Percentiles rank a stretch among this genome's conserved stretches.
Conservation (phyloP, 2,797 vertebrate species). For the Carapus acus region DNA sequence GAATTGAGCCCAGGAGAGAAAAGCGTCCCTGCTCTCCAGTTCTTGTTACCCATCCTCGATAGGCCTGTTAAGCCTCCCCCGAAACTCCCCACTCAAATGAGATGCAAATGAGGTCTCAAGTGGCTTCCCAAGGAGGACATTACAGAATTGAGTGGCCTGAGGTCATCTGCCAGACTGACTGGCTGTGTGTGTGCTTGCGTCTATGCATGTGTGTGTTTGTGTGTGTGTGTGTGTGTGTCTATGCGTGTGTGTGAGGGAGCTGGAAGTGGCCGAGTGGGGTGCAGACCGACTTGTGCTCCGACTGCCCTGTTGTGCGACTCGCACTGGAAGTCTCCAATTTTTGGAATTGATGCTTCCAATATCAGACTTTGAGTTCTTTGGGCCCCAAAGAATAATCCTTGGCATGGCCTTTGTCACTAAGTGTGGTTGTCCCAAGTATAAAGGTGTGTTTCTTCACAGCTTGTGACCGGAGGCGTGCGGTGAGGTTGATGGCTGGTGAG, state of each 20-base stretch:
- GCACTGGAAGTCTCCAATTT: too few species aligned
- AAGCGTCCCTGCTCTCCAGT: conserved; percentile 48
- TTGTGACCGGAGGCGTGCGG: too few species aligned
- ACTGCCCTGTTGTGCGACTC: conserved; percentile 35
- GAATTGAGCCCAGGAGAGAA: conserved; percentile 60
- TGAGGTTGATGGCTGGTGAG: too few species aligned
- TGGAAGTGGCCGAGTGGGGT: conserved; percentile 41
- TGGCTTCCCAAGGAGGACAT: conserved; percentile 66
- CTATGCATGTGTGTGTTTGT: too few species aligned
- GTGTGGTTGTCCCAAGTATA: too few species aligned
- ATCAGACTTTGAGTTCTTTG: too few species aligned
- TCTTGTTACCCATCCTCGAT: conserved; percentile 53
- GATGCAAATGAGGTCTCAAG: conserved; percentile 72
- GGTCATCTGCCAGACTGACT: conserved; percentile 51
- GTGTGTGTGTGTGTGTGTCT: conserved; percentile 16
- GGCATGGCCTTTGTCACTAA: too few species aligned
- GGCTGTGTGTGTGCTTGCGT: conserved; percentile 16
- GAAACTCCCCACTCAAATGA: conserved; percentile 65
- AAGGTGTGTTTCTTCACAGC: too few species aligned
- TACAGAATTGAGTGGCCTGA: conserved; percentile 59
- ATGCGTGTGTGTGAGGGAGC: conserved; percentile 13
- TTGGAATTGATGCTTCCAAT: too few species aligned
- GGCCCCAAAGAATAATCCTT: too few species aligned
- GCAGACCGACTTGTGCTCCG: conserved; percentile 51
- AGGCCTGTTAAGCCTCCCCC: conserved; percentile 51